A percentile compares a stretch with the other conserved stretches of the same genome.
phyloP scores from a whole-genome alignment of 2,113 vertebrate species.

The Peromyscus maniculatus region DNA sequence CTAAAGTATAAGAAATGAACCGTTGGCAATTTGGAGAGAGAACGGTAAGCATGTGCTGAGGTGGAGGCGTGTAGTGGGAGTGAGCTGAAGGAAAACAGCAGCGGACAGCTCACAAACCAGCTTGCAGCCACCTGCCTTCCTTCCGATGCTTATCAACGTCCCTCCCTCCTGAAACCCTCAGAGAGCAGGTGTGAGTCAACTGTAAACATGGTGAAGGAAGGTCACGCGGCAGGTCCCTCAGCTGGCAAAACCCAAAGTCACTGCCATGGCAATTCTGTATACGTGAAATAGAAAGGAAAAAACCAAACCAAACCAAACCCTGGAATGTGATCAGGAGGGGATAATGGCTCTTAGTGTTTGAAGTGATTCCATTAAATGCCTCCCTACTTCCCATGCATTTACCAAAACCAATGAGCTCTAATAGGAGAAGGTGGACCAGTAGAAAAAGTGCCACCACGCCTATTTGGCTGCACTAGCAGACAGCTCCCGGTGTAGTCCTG shows the following conservation, averaged over 20 bases:
- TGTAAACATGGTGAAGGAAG: slow-evolving; percentile 62
- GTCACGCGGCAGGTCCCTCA: not conserved
- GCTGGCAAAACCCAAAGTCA: not conserved
- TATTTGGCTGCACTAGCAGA: not conserved
- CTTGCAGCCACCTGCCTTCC: not conserved
- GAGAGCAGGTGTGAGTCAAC: slow-evolving; percentile 69
- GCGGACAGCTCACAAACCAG: not conserved
- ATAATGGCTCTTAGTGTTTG: not conserved
- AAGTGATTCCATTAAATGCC: not conserved
- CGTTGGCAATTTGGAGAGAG: not conserved
- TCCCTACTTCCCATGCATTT: not conserved
- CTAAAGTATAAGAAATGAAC: not conserved
- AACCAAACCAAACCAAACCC: not conserved
- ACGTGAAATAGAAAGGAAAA: not conserved
- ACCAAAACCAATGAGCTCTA: not conserved
- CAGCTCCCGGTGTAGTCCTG: rapidly evolving
- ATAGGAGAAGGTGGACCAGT: not conserved
- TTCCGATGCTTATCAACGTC: not conserved
- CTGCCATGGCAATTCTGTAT: not conserved
- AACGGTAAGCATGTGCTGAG: not conserved
- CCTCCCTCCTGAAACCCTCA: not conserved
- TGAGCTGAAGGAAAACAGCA: not conserved
- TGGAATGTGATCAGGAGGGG: not conserved
- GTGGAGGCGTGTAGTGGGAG: not conserved
- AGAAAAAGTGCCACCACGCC: not conserved